Conservation (phyloP, 2,797 vertebrate genomes). For the Pangasius djambal region DNA sequence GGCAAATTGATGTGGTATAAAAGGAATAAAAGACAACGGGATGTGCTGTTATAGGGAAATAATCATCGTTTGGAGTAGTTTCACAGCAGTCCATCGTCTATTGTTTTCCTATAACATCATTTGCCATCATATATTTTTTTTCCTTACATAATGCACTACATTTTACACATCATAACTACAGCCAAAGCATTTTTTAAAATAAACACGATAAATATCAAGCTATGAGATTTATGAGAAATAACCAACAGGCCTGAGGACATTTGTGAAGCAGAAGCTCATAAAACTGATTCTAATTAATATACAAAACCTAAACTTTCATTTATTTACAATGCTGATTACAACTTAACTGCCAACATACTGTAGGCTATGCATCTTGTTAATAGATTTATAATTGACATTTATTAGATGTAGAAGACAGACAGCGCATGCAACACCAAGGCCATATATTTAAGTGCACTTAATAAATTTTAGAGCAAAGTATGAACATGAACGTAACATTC, state of each 20-base stretch:
- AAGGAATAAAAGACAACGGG: background rate
- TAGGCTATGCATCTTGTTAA: background rate
- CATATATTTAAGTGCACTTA: background rate
- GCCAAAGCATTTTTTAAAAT: background rate
- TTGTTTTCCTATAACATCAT: background rate
- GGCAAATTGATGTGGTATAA: background rate
- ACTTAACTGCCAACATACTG: background rate
- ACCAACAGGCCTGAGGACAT: background rate
- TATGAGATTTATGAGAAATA: background rate
- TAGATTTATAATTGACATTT: constrained; percentile 1
- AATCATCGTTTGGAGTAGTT: background rate
- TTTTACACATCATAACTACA: background rate
- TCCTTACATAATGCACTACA: background rate
- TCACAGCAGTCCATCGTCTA: background rate
- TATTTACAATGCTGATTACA: background rate
- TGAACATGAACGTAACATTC: background rate
- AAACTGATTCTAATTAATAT: constrained; percentile 1
- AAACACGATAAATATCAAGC: background rate
- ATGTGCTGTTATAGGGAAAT: background rate
- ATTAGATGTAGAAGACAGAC: background rate
- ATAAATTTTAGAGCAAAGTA: background rate
- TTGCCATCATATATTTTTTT: background rate
- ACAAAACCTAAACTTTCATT: background rate
- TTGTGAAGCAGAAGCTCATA: constrained; percentile 4
- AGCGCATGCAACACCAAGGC: background rate